These are phyloP conservation scores for Dendrolimus houi DNA, from an alignment of 2,888 invertebrate genomes.

Conservation along the genomic window DNA sequence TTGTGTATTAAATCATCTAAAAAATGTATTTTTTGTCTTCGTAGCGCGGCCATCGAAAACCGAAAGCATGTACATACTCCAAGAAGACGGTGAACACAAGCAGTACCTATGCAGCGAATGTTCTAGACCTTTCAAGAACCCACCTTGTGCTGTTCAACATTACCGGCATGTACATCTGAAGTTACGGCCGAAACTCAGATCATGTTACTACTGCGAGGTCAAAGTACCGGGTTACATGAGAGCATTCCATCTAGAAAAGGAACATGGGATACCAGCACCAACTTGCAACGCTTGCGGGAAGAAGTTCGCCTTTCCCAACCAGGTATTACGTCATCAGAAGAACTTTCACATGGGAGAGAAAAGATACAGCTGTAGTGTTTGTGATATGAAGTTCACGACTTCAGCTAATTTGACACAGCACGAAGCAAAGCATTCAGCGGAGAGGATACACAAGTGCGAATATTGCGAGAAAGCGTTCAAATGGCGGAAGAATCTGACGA, in stretches of 20 bases:
- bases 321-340: constrained; percentile 33
- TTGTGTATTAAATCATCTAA: no score
- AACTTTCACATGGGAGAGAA: constrained; percentile 36
- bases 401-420: constrained; percentile 19
- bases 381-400: constrained; percentile 21
- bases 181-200: constrained; percentile 20
- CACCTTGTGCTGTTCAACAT: constrained; percentile 23
- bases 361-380: constrained; percentile 20
- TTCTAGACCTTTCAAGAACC: constrained; percentile 14
- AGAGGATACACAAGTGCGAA: constrained; percentile 28
- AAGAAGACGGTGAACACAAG: constrained; percentile 13
- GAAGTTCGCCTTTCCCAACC: constrained; percentile 31
- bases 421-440: constrained; percentile 18
- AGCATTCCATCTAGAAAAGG: constrained; percentile 30
- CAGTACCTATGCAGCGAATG: constrained; percentile 22
- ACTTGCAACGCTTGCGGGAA: constrained; percentile 37
- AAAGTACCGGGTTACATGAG: constrained; percentile 19
- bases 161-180: constrained; percentile 27
- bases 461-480: constrained; percentile 36
- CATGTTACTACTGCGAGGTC: constrained; percentile 20
- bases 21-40: neutral
- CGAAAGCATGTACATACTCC: constrained; percentile 9
- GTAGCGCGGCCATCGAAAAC: neutral
- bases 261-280: constrained; percentile 33
- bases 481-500: constrained; percentile 22